Evolutionary conservation across 1,140 invertebrate genomes (phyloP).

Genomic region (Drosophila littoralis): DNA sequence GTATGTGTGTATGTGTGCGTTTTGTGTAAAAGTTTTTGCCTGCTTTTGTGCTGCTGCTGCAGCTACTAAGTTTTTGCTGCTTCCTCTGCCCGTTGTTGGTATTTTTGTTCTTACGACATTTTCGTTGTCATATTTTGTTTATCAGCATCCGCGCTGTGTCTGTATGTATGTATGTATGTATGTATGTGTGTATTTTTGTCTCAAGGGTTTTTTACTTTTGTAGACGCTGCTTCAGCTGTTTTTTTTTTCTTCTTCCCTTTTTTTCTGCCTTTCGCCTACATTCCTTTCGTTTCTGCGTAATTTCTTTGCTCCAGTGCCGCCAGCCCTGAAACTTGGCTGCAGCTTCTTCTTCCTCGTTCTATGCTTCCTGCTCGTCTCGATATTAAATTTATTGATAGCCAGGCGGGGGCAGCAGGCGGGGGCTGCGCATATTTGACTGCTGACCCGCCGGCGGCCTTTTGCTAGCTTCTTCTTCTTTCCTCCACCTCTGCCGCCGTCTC

Average conservation of each 20-base stretch:
- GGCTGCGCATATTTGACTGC: conserved; percentile 28
- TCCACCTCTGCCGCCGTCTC: conserved; percentile 8
- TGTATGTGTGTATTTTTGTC: conserved; percentile 27
- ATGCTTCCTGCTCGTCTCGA: conserved; percentile 15
- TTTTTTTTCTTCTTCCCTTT: neutral
- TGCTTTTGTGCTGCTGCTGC: conserved; percentile 26
- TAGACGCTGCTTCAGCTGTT: conserved; percentile 21
- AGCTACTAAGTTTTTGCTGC: conserved; percentile 14
- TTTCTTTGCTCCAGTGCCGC: conserved; percentile 39
- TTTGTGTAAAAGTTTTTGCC: conserved; percentile 32
- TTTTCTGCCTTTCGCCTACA: conserved; percentile 12
- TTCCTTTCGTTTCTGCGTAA: conserved; percentile 11
- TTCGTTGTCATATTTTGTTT: conserved; percentile 46
- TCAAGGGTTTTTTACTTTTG: conserved; percentile 40
- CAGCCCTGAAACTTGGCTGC: conserved; percentile 23
- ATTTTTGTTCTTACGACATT: conserved; percentile 34
- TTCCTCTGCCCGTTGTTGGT: conserved; percentile 5
- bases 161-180: conserved; percentile 1
- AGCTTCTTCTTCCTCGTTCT: conserved; percentile 13
- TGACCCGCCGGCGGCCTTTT: conserved; percentile 12
- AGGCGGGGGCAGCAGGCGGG: neutral
- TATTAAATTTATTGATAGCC: conserved; percentile 41
- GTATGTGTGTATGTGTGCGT: conserved; percentile 1
- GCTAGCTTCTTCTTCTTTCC: neutral
- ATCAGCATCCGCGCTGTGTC: conserved; percentile 20